Conservation (phyloP, 1,140 invertebrate species). For the Cephus cinctus region DNA sequence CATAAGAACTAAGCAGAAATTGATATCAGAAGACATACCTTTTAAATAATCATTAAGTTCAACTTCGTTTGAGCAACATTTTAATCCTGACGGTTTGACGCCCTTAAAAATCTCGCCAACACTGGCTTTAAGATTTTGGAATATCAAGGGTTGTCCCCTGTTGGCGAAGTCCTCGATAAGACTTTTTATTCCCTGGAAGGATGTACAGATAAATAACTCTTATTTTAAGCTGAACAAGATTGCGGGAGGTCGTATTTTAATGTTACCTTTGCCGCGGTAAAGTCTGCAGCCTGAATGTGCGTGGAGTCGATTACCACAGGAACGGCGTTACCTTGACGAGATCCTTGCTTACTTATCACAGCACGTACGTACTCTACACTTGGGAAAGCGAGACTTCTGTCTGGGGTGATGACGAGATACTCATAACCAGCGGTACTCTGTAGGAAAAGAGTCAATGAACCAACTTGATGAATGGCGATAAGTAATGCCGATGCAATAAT, state of each 20-base stretch:
- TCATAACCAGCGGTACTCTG: slow-evolving; percentile 63
- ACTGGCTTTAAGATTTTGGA: slow-evolving; percentile 74
- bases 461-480: not conserved
- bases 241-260: not conserved
- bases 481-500: slow-evolving; percentile 4
- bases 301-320: slow-evolving; percentile 76
- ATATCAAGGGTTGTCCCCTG: slow-evolving; percentile 71
- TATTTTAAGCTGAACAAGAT: not conserved
- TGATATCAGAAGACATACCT: slow-evolving; percentile 31
- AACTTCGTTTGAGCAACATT: slow-evolving; percentile 62
- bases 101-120: slow-evolving; percentile 69
- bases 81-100: slow-evolving; percentile 67
- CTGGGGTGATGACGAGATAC: slow-evolving; percentile 70
- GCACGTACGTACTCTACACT: slow-evolving; percentile 76
- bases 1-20: not conserved
- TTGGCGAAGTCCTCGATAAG: slow-evolving; percentile 73
- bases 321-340: slow-evolving; percentile 59
- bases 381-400: slow-evolving; percentile 72
- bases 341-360: slow-evolving; percentile 70
- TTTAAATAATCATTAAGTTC: slow-evolving; percentile 65
- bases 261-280: slow-evolving; percentile 72
- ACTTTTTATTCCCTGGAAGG: slow-evolving; percentile 67
- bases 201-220: slow-evolving; percentile 15
- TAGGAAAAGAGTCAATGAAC: slow-evolving; percentile 9
- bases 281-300: slow-evolving; percentile 76